phyloP scores from a whole-genome alignment of 2,888 invertebrate species.

The Mythimna albipuncta region DNA sequence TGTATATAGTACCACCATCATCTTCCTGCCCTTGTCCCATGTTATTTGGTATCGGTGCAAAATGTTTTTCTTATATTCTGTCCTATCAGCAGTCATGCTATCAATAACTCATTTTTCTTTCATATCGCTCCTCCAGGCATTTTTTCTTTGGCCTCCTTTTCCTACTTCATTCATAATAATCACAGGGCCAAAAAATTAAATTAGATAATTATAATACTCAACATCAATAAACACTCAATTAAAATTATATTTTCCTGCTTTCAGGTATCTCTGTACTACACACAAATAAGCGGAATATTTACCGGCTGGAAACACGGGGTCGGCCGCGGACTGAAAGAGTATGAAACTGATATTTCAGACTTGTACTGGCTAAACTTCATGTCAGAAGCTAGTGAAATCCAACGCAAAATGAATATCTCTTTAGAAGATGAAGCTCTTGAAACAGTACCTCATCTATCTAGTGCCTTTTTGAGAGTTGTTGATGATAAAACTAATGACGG shows the following conservation, averaged over 20 bases:
- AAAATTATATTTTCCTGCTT: slow-evolving; percentile 46
- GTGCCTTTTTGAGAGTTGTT: slow-evolving; percentile 92
- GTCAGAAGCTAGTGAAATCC: slow-evolving; percentile 94
- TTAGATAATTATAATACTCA: too few relatives aligned
- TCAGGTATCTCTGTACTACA: slow-evolving; percentile 93
- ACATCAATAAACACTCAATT: too few relatives aligned
- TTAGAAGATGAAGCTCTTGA: slow-evolving; percentile 76
- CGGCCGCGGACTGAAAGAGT: slow-evolving; percentile 91
- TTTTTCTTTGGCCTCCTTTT: too few relatives aligned
- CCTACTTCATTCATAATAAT: too few relatives aligned
- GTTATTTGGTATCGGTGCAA: too few relatives aligned
- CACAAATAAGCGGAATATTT: slow-evolving; percentile 94
- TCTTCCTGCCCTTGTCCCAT: too few relatives aligned
- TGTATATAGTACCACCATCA: too few relatives aligned
- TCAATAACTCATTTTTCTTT: too few relatives aligned
- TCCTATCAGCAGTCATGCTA: too few relatives aligned
- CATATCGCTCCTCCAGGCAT: too few relatives aligned
- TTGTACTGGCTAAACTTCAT: slow-evolving; percentile 94
- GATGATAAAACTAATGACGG: slow-evolving; percentile 84
- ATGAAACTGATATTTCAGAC: slow-evolving; percentile 91
- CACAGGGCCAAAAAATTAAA: too few relatives aligned
- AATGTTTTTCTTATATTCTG: too few relatives aligned
- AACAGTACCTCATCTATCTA: slow-evolving; percentile 86
- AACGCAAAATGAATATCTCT: slow-evolving; percentile 86
- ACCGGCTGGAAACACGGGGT: slow-evolving; percentile 94